phyloP scores from a whole-genome alignment of 2,888 invertebrate species.

The Autographa gamma region DNA sequence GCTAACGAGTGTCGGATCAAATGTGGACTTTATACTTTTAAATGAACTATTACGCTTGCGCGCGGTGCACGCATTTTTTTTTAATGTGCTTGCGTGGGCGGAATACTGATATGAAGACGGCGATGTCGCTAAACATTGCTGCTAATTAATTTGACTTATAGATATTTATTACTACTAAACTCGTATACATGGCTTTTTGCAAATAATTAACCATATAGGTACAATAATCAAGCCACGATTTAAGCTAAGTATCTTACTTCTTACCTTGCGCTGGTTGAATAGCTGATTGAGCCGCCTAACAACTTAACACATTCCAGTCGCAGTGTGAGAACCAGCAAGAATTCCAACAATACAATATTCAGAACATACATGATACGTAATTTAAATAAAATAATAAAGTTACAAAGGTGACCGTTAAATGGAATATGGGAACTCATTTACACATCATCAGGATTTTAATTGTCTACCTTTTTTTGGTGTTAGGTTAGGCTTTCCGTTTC shows the following conservation, averaged over 20 bases:
- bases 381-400: too few relatives aligned
- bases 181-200: too few relatives aligned
- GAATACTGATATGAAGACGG: constrained; percentile 5
- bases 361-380: too few relatives aligned
- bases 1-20: constrained; percentile 51
- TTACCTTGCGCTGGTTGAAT: too few relatives aligned
- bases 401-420: neutral
- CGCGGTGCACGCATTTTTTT: constrained; percentile 21
- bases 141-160: neutral
- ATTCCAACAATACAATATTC: neutral
- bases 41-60: constrained; percentile 41
- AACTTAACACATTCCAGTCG: neutral
- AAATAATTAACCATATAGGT: too few relatives aligned
- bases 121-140: neutral
- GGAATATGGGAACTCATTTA: neutral
- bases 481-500: neutral
- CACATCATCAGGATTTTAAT: neutral
- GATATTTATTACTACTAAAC: too few relatives aligned
- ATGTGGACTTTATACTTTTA: constrained; percentile 49
- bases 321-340: neutral
- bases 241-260: neutral
- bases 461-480: neutral
- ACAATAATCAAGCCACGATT: neutral
- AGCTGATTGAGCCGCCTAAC: neutral
- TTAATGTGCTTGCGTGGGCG: neutral